A percentile compares a stretch with the other conserved stretches of the same genome.
Evolutionary conservation across 2,888 invertebrate genomes (phyloP).

Genomic region (Chaetogeoica ovagalla): DNA sequence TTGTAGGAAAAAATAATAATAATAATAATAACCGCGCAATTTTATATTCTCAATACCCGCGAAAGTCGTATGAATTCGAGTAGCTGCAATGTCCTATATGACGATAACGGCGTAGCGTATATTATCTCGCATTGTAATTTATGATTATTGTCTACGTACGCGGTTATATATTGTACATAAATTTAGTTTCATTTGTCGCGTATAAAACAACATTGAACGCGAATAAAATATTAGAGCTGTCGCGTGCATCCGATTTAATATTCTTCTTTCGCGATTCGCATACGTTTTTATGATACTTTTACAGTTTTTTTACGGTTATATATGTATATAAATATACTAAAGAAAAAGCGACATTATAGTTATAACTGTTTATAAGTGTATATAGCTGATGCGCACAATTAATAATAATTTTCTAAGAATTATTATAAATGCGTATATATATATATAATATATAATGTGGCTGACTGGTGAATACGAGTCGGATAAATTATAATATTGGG

Average conservation of each 20-base stretch:
- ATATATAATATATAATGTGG: too few relatives aligned
- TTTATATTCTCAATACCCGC: slow-evolving; percentile 32
- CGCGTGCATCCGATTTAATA: neutral
- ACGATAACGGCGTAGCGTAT: neutral
- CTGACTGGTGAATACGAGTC: too few relatives aligned
- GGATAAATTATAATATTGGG: too few relatives aligned
- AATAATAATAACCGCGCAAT: slow-evolving; percentile 14
- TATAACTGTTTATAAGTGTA: too few relatives aligned
- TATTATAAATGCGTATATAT: too few relatives aligned
- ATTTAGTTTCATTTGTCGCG: neutral
- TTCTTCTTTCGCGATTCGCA: slow-evolving; percentile 17
- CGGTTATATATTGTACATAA: neutral
- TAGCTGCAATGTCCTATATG: slow-evolving; percentile 4
- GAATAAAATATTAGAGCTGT: slow-evolving; percentile 37
- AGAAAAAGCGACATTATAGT: neutral
- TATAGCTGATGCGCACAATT: too few relatives aligned
- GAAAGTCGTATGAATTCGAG: slow-evolving; percentile 36
- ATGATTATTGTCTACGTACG: slow-evolving; percentile 7
- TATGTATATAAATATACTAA: too few relatives aligned
- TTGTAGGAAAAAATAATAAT: neutral
- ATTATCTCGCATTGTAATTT: slow-evolving; percentile 11
- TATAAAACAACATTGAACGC: neutral
- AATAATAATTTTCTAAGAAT: too few relatives aligned
- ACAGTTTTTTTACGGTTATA: slow-evolving; percentile 17
- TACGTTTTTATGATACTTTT: slow-evolving; percentile 19